phyloP scores from a whole-genome alignment of 2,113 vertebrate genomes.

The human (Homo sapiens) region GRCh38 chr9:96185001-96185500 shows the following conservation, averaged over 20 bases:
- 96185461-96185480: accelerated
- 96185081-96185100: background rate
- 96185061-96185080: background rate
- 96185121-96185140: background rate
- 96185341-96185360: background rate
- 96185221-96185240: background rate
- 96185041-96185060: no score
- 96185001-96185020: no score
- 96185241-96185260: background rate
- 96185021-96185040: no score
- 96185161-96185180: background rate
- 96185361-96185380: background rate
- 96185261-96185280: background rate
- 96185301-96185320: background rate
- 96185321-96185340: background rate
- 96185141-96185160: no score
- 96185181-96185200: background rate
- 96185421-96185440: background rate
- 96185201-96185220: background rate
- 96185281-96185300: background rate
- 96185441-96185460: background rate
- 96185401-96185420: background rate
- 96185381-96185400: background rate
- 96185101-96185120: background rate
- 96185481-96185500: background rate